These are phyloP conservation scores for Bombylius major DNA, from an alignment of 2,888 invertebrate species.

Conservation along the genomic window DNA sequence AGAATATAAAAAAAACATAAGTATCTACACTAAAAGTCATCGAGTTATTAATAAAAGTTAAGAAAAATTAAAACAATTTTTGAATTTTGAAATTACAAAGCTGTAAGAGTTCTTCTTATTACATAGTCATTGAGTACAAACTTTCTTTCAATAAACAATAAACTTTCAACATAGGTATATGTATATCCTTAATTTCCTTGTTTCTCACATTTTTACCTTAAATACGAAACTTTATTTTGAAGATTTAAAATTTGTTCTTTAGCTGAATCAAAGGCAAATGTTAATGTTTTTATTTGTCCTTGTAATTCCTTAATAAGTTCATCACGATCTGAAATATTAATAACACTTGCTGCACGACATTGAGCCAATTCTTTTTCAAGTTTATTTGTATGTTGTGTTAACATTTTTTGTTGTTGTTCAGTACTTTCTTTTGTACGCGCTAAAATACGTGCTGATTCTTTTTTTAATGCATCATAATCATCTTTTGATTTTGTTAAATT, in stretches of 20 bases:
- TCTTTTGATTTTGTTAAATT: conserved; percentile 20
- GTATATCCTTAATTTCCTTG: neutral
- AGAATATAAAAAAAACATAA: too few species aligned
- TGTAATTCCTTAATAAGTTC: conserved; percentile 31
- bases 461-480: conserved; percentile 25
- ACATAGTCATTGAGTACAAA: too few species aligned
- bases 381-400: conserved; percentile 30
- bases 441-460: conserved; percentile 25
- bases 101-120: too few species aligned
- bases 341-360: conserved; percentile 29
- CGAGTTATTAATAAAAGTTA: too few species aligned
- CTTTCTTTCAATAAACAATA: too few species aligned
- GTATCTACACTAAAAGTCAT: too few species aligned
- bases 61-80: too few species aligned
- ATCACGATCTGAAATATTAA: conserved; percentile 31
- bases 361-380: conserved; percentile 31
- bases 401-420: conserved; percentile 27
- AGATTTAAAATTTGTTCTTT: conserved; percentile 33
- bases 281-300: conserved; percentile 28
- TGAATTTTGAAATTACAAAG: too few species aligned
- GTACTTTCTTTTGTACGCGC: conserved; percentile 29
- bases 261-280: conserved; percentile 32
- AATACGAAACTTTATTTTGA: conserved; percentile 24
- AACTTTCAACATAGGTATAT: neutral
- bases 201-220: neutral